Conservation (phyloP, 2,113 vertebrate genomes). For the Laticauda colubrina region DNA sequence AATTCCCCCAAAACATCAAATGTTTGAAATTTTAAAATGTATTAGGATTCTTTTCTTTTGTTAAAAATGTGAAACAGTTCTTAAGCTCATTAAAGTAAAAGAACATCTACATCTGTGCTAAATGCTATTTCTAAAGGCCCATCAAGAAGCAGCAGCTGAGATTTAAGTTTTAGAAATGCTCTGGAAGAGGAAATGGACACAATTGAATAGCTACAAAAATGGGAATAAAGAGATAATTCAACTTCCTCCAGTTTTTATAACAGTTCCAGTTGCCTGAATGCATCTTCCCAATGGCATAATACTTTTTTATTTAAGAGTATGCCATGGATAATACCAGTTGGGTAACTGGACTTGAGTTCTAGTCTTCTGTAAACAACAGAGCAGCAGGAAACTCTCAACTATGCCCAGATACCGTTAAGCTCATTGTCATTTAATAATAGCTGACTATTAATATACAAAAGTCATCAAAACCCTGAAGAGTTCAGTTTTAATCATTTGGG, state of each 20-base stretch:
- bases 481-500: background rate
- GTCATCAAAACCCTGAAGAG: background rate
- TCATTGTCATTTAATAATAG: background rate
- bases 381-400: background rate
- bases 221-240: background rate
- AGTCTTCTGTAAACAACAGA: background rate
- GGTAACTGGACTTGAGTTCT: background rate
- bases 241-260: background rate
- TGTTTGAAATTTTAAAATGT: background rate
- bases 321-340: background rate
- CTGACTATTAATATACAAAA: background rate
- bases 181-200: background rate
- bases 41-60: constrained; percentile 14
- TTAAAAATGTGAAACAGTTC: background rate
- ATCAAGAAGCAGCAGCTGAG: constrained; percentile 4
- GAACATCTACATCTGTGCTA: background rate
- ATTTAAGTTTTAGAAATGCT: background rate
- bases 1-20: background rate
- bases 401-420: background rate
- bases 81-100: background rate
- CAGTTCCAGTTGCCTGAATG: background rate
- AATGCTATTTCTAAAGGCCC: background rate
- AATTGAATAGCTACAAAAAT: background rate
- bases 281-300: background rate
- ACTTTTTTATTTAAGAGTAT: background rate